A percentile compares a stretch with the other conserved stretches of the same genome.
Conservation (phyloP, 2,888 invertebrate genomes). For the Monoplex corrugatus region DNA sequence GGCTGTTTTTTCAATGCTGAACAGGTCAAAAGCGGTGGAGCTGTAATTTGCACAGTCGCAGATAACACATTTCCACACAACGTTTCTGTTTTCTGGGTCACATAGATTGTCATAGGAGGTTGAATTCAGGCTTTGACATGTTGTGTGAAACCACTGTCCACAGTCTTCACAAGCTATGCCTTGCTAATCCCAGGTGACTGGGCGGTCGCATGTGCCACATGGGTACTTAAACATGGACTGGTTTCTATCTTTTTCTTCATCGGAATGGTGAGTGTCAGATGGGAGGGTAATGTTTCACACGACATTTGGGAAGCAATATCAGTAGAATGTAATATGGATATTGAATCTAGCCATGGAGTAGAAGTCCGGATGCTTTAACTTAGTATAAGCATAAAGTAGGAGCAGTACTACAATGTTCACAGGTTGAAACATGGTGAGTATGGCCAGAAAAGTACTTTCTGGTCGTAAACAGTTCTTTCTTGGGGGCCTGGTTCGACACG, state of each 20-base stretch:
- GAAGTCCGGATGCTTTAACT: neutral
- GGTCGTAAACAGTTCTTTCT: too few relatives aligned
- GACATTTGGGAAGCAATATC: neutral
- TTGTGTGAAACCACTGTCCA: neutral
- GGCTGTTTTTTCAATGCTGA: neutral
- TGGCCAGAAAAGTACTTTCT: too few relatives aligned
- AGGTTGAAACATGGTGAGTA: too few relatives aligned
- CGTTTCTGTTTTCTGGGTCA: neutral
- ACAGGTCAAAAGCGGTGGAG: neutral
- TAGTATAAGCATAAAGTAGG: neutral
- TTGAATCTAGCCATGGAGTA: neutral
- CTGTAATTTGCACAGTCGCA: slow-evolving; percentile 4
- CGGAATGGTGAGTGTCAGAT: neutral
- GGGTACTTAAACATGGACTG: neutral
- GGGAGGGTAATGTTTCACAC: neutral
- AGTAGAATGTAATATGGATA: neutral
- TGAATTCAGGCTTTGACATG: neutral
- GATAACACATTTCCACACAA: neutral
- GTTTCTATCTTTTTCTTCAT: neutral
- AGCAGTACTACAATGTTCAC: slow-evolving; percentile 4
- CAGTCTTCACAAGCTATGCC: neutral
- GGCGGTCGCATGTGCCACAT: slow-evolving; percentile 3
- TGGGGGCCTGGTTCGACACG: too few relatives aligned
- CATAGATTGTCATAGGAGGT: neutral
- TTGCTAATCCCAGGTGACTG: slow-evolving; percentile 9